Base-by-base conservation (phyloP, 2,113 vertebrate species). In the Aplodontia rufa region DNA sequence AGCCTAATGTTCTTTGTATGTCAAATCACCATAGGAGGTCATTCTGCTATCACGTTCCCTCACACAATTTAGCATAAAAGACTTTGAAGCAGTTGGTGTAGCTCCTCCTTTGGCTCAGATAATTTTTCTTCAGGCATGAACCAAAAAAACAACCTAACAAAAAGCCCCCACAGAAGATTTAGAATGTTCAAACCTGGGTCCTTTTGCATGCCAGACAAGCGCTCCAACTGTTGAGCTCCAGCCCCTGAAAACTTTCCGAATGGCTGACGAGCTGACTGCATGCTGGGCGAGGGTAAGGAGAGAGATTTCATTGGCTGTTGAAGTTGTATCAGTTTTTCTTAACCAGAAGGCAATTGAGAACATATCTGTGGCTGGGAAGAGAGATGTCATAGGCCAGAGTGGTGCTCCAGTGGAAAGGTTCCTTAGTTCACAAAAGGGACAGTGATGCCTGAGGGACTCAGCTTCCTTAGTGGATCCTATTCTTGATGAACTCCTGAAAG, bases 181-280 rank as follows among this genome's bases (percentile, higher is more conserved):
- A 24, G 80, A 78, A 19, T 79, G 26, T 96, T 94, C 10, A n/a
- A n/a, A n/a, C n/a, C n/a, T n/a, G n/a, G n/a, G n/a, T n/a, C n/a
- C n/a, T n/a, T n/a, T n/a, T n/a, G n/a, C n/a, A n/a, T n/a, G n/a
- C n/a, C n/a, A n/a, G n/a, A n/a, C n/a, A n/a, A n/a, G n/a, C n/a
- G n/a, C n/a, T n/a, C n/a, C n/a, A n/a, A n/a, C n/a, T n/a, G n/a
- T n/a, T n/a, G n/a, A n/a, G n/a, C n/a, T n/a, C n/a, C n/a, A n/a
- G n/a, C n/a, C n/a, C n/a, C n/a, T n/a, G 72, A 85, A 53, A 7
- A 82, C 42, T 78, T 91, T 88, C 87, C 87, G 79, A 60, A 60
- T 79, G 71, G 42, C 24, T 42, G 13, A 55, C 42, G n/a, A 87
- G 47, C 47, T 93, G 82, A 89, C 13, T 3, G 47, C 30, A 35